A percentile compares a stretch with the other conserved stretches of the same genome.
These are phyloP conservation scores for Tigriopus californicus DNA, from an alignment of 2,888 invertebrate species.

Conservation along the genomic window DNA sequence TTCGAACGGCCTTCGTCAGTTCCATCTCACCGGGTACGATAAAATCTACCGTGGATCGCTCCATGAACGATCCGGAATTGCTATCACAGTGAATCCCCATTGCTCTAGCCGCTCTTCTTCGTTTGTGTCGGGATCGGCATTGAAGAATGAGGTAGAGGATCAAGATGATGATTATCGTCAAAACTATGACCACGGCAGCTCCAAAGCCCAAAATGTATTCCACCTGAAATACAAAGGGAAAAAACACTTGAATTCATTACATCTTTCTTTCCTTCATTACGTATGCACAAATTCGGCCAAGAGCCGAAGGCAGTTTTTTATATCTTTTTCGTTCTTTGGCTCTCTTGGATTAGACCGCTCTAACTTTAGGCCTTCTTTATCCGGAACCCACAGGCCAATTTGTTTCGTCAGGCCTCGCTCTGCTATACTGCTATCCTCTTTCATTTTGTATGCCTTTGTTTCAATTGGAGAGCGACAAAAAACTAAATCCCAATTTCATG, in stretches of 20 bases:
- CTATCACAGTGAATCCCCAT: constrained; percentile 12
- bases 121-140: constrained; percentile 7
- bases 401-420: too few species aligned
- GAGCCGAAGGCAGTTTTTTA: background rate
- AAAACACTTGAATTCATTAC: background rate
- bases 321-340: background rate
- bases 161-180: constrained; percentile 10
- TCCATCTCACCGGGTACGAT: constrained; percentile 13
- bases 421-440: background rate
- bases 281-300: background rate
- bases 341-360: background rate
- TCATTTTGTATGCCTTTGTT: background rate
- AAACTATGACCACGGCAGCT: constrained; percentile 8
- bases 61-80: constrained; percentile 9
- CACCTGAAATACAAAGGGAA: background rate
- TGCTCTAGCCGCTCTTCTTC: background rate
- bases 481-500: background rate
- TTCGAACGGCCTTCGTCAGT: constrained; percentile 8
- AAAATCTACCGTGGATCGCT: constrained; percentile 14
- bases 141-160: constrained; percentile 11
- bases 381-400: too few species aligned
- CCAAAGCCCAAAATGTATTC: constrained; percentile 14
- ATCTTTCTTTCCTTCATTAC: background rate
- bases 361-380: too few species aligned
- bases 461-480: background rate